Percentiles rank a stretch among this genome's conserved stretches.
These are phyloP conservation scores for Aphis gossypii DNA, from an alignment of 1,140 invertebrate species.

Conservation along the genomic window DNA sequence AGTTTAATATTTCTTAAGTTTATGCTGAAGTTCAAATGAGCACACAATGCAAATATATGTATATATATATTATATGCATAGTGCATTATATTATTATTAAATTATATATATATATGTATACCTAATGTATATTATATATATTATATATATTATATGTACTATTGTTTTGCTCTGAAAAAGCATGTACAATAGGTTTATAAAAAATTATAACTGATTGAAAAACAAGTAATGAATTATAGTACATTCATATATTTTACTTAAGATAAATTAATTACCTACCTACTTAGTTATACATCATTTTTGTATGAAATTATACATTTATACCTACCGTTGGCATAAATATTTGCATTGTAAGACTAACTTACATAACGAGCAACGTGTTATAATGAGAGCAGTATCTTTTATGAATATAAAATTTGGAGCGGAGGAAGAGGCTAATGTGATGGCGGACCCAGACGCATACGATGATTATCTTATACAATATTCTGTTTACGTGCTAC, in stretches of 20 bases:
- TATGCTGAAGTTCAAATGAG: no score
- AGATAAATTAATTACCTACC: not conserved
- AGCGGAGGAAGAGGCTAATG: not conserved
- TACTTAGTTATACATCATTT: not conserved
- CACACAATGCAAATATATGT: no score
- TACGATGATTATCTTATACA: not conserved
- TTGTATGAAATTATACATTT: not conserved
- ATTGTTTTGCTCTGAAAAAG: not conserved
- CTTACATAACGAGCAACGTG: not conserved
- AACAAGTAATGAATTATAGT: not conserved
- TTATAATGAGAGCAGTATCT: not conserved
- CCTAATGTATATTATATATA: no score
- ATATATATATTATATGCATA: no score
- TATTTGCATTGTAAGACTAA: not conserved
- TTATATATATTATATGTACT: not conserved
- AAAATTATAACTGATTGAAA: not conserved
- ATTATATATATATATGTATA: no score
- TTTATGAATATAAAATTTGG: slow-evolving; percentile 13
- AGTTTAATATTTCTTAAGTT: no score
- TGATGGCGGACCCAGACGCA: not conserved
- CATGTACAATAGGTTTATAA: not conserved
- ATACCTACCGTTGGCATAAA: not conserved
- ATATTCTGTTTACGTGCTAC: not conserved
- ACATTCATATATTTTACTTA: not conserved
- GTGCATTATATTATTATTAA: no score